Base-by-base conservation (phyloP, 92 coral and sea anemone species). In the Paragorgia papillata region DNA sequence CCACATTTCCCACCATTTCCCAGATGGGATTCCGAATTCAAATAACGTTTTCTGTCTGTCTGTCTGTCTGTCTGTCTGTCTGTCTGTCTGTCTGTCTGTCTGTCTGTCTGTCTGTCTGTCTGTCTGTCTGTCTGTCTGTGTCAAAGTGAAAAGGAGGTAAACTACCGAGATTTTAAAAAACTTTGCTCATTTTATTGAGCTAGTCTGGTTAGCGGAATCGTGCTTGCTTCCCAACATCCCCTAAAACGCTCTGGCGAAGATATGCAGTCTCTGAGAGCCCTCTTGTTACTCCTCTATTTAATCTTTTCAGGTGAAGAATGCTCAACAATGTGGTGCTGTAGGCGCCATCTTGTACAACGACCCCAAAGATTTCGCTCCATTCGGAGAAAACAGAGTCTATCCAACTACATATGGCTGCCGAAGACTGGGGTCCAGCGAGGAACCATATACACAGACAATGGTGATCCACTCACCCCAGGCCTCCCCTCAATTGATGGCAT, bases 401-500 rank as follows among this genome's bases (percentile, higher is more conserved):
- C 97, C 97, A 37, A 82, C 17, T 81, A 93, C 13, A 84, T 90
- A 87, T 92, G 95, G 95, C 76, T 92, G 5, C 92, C 97, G 27
- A 83, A 81, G 65, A 79, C 89, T 56, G 95, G 91, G 0, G 85
- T 90, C 66, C 97, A 92, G 66, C 80, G 95, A 64, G 97, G 97
- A 8, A 85, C 57, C 0, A 79, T 66, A 18, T 79, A 82, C 34
- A 25, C 62, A 1, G 66, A 24, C 18, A 21, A 49, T n/a, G 97
- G 97, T 22, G 97, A 92, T 60, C 95, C 95, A 13, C 56, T 89
- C 66, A 92, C 97, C 35, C 95, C 96, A 20, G 90, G 84, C 53
- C 86, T 89, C 26, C 97, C 97, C 24, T 62, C 97, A 56, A 87
- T 80, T 15, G 92, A 90, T 8, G 97, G 92, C 7, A 73, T 92